Evolutionary conservation across 2,797 vertebrate species (phyloP).

Genomic region (Onychomys torridus): DNA sequence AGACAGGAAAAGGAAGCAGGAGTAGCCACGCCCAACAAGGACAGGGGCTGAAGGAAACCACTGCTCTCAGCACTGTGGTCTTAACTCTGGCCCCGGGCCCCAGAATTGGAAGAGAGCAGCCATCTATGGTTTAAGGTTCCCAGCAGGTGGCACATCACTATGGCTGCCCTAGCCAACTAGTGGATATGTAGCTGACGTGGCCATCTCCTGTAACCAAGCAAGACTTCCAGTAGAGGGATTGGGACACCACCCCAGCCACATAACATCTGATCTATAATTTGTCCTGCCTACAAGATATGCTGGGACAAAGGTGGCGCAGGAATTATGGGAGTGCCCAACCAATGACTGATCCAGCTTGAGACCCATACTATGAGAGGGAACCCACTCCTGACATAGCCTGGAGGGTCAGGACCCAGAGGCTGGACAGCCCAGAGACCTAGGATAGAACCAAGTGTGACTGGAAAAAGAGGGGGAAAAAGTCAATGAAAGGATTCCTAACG

Average conservation of each 20-base stretch:
- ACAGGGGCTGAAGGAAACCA: not conserved
- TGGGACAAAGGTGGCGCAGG: not conserved
- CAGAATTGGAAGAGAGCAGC: not conserved
- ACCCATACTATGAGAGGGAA: not conserved
- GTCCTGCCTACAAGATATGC: not conserved
- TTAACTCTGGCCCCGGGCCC: not conserved
- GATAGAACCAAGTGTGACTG: not conserved
- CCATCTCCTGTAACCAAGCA: not conserved
- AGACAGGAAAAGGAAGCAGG: not conserved
- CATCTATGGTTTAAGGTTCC: not conserved
- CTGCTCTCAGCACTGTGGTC: not conserved
- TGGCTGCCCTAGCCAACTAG: not conserved
- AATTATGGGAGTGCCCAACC: not conserved
- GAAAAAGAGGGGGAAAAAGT: not conserved
- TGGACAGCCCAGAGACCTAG: not conserved
- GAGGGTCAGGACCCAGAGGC: not conserved
- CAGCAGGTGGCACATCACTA: not conserved
- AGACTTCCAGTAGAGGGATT: not conserved
- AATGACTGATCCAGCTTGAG: not conserved
- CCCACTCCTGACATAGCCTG: not conserved
- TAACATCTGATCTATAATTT: not conserved
- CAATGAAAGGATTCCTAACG: not conserved
- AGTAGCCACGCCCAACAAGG: not conserved
- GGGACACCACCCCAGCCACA: not conserved
- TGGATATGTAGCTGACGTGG: not conserved